Conservation (phyloP, 1,140 invertebrate species). For the Liolophura sinensis region DNA sequence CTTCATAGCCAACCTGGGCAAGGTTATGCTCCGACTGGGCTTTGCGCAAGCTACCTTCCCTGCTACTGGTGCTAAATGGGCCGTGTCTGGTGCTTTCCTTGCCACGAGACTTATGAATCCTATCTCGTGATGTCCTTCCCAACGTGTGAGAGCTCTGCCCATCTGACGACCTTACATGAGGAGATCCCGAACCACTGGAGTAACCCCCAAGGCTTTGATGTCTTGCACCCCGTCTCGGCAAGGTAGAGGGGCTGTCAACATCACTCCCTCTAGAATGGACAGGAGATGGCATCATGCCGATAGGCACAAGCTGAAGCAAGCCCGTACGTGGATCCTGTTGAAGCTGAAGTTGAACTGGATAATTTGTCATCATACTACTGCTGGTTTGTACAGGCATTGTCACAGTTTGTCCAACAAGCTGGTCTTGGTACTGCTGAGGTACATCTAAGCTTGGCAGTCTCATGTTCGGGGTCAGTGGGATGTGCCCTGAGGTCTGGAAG, state of each 20-base stretch:
- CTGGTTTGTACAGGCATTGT: slow-evolving; percentile 29
- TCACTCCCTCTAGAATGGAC: slow-evolving; percentile 2
- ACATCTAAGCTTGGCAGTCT: slow-evolving; percentile 27
- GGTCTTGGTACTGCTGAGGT: slow-evolving; percentile 27
- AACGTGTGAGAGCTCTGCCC: too few species aligned
- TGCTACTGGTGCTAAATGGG: too few species aligned
- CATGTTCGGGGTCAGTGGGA: neutral
- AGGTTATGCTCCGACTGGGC: too few species aligned
- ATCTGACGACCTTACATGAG: too few species aligned
- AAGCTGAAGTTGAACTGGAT: slow-evolving; percentile 41
- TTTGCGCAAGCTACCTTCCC: too few species aligned
- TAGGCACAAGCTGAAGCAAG: slow-evolving; percentile 43
- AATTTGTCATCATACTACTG: slow-evolving; percentile 25
- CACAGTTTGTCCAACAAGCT: slow-evolving; percentile 31
- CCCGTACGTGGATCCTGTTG: slow-evolving; percentile 51
- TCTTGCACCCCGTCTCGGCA: neutral
- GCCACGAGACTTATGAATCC: too few species aligned
- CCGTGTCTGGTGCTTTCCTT: too few species aligned
- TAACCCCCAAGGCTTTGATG: too few species aligned
- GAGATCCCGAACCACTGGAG: too few species aligned
- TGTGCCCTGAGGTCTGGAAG: too few species aligned
- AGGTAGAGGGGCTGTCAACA: neutral
- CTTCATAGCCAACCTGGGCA: too few species aligned
- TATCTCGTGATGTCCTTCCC: too few species aligned
- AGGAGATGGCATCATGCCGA: slow-evolving; percentile 23